Conservation (phyloP, 1,140 invertebrate genomes). For the Polyergus mexicanus region DNA sequence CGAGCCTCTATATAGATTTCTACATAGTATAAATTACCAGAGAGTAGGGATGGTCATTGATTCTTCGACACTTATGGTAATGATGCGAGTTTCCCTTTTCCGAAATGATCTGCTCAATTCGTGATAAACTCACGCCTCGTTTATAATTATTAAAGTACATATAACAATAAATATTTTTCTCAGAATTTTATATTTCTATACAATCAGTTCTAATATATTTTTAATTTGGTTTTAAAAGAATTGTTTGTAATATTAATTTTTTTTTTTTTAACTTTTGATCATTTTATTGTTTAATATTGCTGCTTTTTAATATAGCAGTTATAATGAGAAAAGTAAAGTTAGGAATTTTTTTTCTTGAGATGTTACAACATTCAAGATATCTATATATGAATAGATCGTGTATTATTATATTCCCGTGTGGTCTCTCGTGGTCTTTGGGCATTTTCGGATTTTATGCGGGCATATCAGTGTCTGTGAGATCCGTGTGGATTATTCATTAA, state of each 20-base stretch:
- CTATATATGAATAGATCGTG: slow-evolving; percentile 34
- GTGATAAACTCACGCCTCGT: neutral
- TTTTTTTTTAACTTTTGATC: too few relatives aligned
- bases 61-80: neutral
- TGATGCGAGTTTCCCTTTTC: neutral
- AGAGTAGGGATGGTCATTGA: neutral
- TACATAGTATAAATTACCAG: neutral
- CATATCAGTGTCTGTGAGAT: slow-evolving; percentile 8
- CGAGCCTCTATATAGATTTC: neutral
- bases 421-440: neutral
- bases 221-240: neutral
- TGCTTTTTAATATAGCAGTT: neutral
- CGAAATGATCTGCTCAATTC: neutral
- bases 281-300: neutral
- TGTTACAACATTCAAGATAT: neutral
- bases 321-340: neutral
- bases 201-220: neutral
- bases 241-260: neutral
- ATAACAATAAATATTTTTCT: neutral
- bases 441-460: neutral
- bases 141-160: neutral
- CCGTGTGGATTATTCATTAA: neutral
- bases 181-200: neutral
- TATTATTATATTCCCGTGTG: slow-evolving; percentile 37
- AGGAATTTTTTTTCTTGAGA: neutral